A percentile compares a stretch with the other conserved stretches of the same genome.
These are phyloP conservation scores for Ormyrus pomaceus DNA, from an alignment of 2,888 invertebrate genomes.

Conservation along the genomic window DNA sequence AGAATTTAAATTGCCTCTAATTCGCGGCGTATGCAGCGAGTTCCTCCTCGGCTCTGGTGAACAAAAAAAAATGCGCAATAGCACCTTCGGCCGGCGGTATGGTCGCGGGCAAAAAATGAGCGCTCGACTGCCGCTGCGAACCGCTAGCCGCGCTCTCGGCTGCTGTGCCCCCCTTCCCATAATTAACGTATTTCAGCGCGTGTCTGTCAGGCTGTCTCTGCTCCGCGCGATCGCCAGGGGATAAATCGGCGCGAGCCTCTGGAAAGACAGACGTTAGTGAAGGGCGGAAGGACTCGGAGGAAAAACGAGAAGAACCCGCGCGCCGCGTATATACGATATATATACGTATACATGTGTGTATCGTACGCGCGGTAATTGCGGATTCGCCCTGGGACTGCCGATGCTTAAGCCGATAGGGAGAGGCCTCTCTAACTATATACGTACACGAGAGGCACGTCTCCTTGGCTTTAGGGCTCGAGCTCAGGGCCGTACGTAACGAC, in stretches of 20 bases:
- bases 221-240: conserved; percentile 36
- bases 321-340: background rate
- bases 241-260: conserved; percentile 44
- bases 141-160: conserved; percentile 11
- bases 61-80: conserved; percentile 28
- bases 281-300: conserved; percentile 37
- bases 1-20: conserved; percentile 50
- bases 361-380: conserved; percentile 31
- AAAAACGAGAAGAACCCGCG: background rate
- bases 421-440: conserved; percentile 11
- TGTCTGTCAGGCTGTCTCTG: conserved; percentile 42
- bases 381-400: conserved; percentile 32
- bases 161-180: conserved; percentile 1
- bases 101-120: conserved; percentile 20
- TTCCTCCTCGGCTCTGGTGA: no score
- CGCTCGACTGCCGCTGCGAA: conserved; percentile 3
- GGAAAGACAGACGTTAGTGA: conserved; percentile 42
- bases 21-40: conserved; percentile 24
- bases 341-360: background rate
- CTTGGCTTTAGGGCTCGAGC: background rate
- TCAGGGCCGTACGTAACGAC: conserved; percentile 14
- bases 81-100: background rate
- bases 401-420: conserved; percentile 30
- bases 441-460: background rate
- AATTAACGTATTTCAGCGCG: conserved; percentile 52